Base-by-base conservation (phyloP, 1,140 invertebrate species). In the Caligus rogercresseyi region DNA sequence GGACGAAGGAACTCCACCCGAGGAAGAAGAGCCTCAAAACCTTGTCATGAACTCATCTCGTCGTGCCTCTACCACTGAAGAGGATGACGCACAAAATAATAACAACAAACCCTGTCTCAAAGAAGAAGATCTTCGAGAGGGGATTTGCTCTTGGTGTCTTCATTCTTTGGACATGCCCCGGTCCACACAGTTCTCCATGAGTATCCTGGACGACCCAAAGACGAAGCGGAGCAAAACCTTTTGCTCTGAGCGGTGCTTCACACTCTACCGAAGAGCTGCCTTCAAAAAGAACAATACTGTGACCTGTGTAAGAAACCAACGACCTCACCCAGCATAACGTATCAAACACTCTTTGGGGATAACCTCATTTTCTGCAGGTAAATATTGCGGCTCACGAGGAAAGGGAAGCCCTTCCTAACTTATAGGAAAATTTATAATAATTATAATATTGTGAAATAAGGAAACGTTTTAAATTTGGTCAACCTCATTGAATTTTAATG, bases 281-380 rank as follows among this genome's bases (percentile, higher is more conserved):
- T 90, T 90, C 72, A 90, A 90, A 72, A 82, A 84, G 67, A 86
- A 86, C 61, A 88, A 73, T 85, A 85, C n/a, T 91, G 87, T 71
- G 87, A 91, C 71, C 91, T 87, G 87, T 92, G 89, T 71, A 80
- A 85, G 14, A 56, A 56, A 56, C 24, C 54, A 25, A 20, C 54
- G 19, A 20, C 24, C n/a, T 20, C 54, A 16, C n/a, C 54, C 1
- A 20, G 19, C 54, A 25, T 20, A 1, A 14, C n/a, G 2, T 21
- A 21, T 20, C 3, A 25, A 25, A 56, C 54, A 13, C 16, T 21
- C 16, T 56, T 25, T 20, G 24, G 16, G 54, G 16, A 56, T 20
- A 20, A 56, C 19, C 54, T 56, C 54, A 56, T 21, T 18, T 56
- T 56, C 24, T 56, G 54, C 54, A 25, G 24, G 54, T 56, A 56